Percentiles rank a stretch among this genome's conserved stretches.
Evolutionary conservation across 2,888 invertebrate species (phyloP).

Genomic region (Drosophila anomelani): DNA sequence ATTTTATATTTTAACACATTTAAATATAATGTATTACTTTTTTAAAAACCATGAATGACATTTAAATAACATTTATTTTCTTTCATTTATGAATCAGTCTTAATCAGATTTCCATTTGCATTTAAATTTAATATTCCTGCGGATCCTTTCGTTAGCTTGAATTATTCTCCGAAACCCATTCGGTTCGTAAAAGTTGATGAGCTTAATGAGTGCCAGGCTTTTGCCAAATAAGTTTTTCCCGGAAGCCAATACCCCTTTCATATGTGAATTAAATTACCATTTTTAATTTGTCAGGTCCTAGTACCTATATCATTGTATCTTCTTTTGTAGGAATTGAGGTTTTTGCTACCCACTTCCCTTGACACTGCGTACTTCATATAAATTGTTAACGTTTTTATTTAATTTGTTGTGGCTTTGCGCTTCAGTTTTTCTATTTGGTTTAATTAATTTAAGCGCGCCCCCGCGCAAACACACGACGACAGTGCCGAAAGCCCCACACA

Average conservation of each 20-base stretch:
- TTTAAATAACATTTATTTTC: neutral
- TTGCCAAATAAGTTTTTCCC: conserved; percentile 27
- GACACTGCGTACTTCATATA: conserved; percentile 50
- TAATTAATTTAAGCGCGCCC: conserved; percentile 71
- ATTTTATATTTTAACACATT: too few relatives aligned
- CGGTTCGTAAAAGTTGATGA: neutral
- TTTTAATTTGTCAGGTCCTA: conserved; percentile 48
- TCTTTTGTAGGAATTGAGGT: conserved; percentile 11
- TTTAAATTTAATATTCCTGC: neutral
- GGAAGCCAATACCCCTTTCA: conserved; percentile 7
- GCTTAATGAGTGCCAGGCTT: neutral
- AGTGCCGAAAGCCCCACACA: conserved; percentile 23
- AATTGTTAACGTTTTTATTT: conserved; percentile 68
- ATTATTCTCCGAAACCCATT: neutral
- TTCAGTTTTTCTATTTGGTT: conserved; percentile 50
- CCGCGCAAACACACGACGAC: conserved; percentile 14
- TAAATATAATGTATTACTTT: neutral
- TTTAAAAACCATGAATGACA: neutral
- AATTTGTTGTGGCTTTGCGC: conserved; percentile 59
- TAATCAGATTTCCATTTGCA: neutral
- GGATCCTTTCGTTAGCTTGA: neutral
- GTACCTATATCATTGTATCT: neutral
- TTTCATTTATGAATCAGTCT: too few relatives aligned
- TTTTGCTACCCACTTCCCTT: conserved; percentile 5
- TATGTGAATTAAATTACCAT: conserved; percentile 50